Evolutionary conservation across 2,797 vertebrate genomes (phyloP).

Genomic region (Moxostoma hubbsi): DNA sequence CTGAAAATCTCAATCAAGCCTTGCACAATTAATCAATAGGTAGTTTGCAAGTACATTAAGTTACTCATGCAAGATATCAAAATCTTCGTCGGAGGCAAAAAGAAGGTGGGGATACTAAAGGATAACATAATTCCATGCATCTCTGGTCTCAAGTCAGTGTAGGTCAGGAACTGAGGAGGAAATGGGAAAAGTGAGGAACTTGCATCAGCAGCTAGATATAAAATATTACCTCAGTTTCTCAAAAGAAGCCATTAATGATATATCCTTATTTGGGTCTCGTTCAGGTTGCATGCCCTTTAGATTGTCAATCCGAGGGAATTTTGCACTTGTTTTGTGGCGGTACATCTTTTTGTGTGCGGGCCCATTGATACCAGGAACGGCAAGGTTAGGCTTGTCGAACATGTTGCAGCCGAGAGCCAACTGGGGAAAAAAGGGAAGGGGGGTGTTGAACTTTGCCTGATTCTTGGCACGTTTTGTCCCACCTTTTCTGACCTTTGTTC

Average conservation of each 20-base stretch:
- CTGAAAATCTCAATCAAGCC: conserved; percentile 94
- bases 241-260: conserved; percentile 95
- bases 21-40: conserved; percentile 94
- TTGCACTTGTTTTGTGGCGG: conserved; percentile 98
- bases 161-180: conserved; percentile 85
- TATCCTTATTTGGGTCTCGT: conserved; percentile 94
- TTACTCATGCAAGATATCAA: conserved; percentile 93
- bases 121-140: conserved; percentile 92
- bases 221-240: conserved; percentile 99
- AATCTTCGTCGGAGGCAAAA: conserved; percentile 80
- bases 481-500: conserved; percentile 87
- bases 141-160: conserved; percentile 84
- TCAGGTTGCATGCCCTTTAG: conserved; percentile 94
- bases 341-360: conserved; percentile 99
- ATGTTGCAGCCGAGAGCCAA: conserved; percentile 88
- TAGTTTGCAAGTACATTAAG: conserved; percentile 95
- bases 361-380: conserved; percentile 89
- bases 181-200: conserved; percentile 83
- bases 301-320: conserved; percentile 95
- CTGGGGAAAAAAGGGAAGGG: conserved; percentile 86
- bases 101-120: conserved; percentile 67
- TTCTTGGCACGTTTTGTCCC: conserved; percentile 90
- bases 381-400: conserved; percentile 96
- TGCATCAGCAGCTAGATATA: conserved; percentile 91
- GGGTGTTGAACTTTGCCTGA: conserved; percentile 84